Evolutionary conservation across 2,888 invertebrate genomes (phyloP).

Genomic region (Camponotus fellah): DNA sequence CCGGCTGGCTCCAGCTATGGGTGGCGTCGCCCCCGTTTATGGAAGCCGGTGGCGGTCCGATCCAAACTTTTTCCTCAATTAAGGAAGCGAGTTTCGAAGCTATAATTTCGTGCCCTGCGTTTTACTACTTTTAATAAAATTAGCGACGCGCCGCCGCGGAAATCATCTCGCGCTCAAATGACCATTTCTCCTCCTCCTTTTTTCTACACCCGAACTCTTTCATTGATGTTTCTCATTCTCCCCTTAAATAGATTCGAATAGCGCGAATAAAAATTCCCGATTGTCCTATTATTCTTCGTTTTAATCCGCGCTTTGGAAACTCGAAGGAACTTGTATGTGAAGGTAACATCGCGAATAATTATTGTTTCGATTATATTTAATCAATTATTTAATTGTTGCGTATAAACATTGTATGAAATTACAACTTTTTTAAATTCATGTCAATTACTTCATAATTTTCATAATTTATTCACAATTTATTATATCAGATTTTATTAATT

Average conservation of each 20-base stretch:
- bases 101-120: constrained; percentile 47
- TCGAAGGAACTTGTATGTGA: background rate
- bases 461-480: background rate
- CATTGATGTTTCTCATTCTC: background rate
- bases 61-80: constrained; percentile 56
- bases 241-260: background rate
- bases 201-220: background rate
- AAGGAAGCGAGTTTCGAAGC: constrained; percentile 39
- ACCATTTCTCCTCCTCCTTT: background rate
- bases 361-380: background rate
- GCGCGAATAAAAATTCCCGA: background rate
- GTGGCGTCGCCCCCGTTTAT: constrained; percentile 34
- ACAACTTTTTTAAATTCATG: background rate
- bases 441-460: too few species aligned
- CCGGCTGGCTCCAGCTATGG: constrained; percentile 40
- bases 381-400: too few species aligned
- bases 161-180: constrained; percentile 30
- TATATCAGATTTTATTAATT: constrained; percentile 9
- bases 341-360: background rate
- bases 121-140: constrained; percentile 57
- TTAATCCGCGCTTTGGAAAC: background rate
- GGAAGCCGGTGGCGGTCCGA: constrained; percentile 43
- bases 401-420: background rate
- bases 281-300: background rate
- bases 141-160: constrained; percentile 35